These are phyloP conservation scores for Myotis yumanensis DNA, from an alignment of 2,113 vertebrate species.

Conservation along the genomic window DNA sequence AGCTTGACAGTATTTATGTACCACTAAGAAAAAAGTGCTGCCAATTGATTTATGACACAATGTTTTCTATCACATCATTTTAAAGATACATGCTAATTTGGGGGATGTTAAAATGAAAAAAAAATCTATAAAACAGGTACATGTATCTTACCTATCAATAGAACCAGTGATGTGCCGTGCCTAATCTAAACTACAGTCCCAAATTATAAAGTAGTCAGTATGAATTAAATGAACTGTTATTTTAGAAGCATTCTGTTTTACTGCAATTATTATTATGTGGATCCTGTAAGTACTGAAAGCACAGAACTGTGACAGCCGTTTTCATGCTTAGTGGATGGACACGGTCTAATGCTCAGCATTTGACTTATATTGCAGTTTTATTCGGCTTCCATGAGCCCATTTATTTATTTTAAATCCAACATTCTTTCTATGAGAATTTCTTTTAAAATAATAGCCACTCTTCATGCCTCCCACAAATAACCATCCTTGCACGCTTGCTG, in stretches of 20 bases:
- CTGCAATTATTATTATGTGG: neutral
- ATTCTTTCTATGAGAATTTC: slow-evolving; percentile 76
- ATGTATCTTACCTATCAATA: neutral
- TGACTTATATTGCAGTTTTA: slow-evolving; percentile 29
- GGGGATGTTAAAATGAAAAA: neutral
- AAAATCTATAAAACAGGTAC: neutral
- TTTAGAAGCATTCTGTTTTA: neutral
- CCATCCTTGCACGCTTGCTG: slow-evolving; percentile 58
- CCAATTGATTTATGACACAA: neutral
- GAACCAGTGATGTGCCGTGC: neutral
- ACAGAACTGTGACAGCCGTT: neutral
- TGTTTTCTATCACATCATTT: neutral
- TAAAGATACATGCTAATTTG: neutral
- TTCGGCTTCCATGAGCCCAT: slow-evolving; percentile 44
- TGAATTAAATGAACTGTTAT: neutral
- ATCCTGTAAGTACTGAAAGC: neutral
- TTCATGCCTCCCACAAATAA: slow-evolving; percentile 72
- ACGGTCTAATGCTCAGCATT: neutral
- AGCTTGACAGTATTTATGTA: neutral
- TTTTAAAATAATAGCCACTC: slow-evolving; percentile 75
- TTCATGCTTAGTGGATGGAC: neutral
- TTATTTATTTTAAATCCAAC: slow-evolving; percentile 70
- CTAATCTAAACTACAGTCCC: neutral
- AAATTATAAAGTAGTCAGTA: neutral
- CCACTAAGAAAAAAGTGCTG: neutral